phyloP scores from a whole-genome alignment of 2,888 invertebrate species.

The Diaphora mendica region DNA sequence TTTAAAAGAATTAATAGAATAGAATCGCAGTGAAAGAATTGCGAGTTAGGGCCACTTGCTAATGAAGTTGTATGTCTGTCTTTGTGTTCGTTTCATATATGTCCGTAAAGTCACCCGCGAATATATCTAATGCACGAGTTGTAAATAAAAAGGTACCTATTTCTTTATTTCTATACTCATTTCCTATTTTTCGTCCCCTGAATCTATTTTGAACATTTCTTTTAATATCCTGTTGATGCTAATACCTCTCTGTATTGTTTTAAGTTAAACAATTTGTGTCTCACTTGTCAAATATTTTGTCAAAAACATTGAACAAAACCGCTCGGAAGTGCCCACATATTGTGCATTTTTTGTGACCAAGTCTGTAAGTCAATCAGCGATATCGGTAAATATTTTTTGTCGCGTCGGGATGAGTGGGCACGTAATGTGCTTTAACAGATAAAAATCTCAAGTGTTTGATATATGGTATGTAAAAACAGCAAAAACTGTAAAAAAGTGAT shows the following conservation, averaged over 20 bases:
- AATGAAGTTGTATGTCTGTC: too few relatives aligned
- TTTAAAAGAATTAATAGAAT: too few relatives aligned
- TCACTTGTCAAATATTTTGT: constrained; percentile 10
- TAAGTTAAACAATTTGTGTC: background rate
- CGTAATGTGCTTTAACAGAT: constrained; percentile 64
- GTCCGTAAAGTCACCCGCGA: too few relatives aligned
- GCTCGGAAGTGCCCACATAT: constrained; percentile 15
- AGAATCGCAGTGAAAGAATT: too few relatives aligned
- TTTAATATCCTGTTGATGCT: too few relatives aligned
- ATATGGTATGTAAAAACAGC: constrained; percentile 51
- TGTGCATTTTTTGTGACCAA: constrained; percentile 25
- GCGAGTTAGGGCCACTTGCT: too few relatives aligned
- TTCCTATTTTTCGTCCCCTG: background rate
- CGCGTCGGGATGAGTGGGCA: constrained; percentile 41
- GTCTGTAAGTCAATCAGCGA: constrained; percentile 43
- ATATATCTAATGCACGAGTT: too few relatives aligned
- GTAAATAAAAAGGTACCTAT: too few relatives aligned
- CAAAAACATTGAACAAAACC: constrained; percentile 19
- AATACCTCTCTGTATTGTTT: background rate
- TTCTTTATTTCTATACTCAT: too few relatives aligned
- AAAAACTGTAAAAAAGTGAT: constrained; percentile 51
- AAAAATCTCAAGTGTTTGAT: constrained; percentile 68
- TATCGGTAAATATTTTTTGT: constrained; percentile 47
- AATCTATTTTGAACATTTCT: background rate
- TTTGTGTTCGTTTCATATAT: too few relatives aligned